phyloP scores from a whole-genome alignment of 2,113 vertebrate genomes.

The Phylloscopus trochilus region DNA sequence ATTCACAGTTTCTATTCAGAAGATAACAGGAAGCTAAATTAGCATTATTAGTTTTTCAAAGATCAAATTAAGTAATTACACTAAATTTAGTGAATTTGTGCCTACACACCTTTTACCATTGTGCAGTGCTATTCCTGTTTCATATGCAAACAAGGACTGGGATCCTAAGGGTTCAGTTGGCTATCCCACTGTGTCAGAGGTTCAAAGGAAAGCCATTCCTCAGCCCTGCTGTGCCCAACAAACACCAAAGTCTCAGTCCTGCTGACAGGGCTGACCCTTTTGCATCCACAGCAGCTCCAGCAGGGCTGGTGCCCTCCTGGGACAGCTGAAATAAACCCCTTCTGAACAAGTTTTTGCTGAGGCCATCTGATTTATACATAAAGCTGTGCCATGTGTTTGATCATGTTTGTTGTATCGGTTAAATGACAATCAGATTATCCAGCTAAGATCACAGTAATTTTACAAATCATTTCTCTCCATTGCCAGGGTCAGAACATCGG shows the following conservation, averaged over 20 bases:
- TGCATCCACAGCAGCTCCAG: fast-evolving
- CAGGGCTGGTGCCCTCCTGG: neutral
- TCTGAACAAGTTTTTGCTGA: neutral
- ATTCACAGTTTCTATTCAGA: slow-evolving; percentile 7
- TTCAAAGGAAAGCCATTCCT: neutral
- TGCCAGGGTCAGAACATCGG: neutral
- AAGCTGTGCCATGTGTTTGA: neutral
- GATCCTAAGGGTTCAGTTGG: neutral
- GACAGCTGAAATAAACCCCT: neutral
- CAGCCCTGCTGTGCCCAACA: neutral
- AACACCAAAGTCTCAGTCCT: neutral
- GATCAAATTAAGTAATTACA: slow-evolving; percentile 15
- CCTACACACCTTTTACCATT: neutral
- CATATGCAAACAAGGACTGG: neutral
- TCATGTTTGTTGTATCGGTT: neutral
- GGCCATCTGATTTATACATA: neutral
- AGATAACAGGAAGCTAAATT: slow-evolving; percentile 8
- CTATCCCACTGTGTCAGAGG: neutral
- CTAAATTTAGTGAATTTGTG: neutral
- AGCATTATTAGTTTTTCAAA: neutral
- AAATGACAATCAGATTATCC: neutral
- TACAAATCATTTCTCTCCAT: neutral
- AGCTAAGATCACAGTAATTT: neutral
- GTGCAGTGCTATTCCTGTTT: neutral
- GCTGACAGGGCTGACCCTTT: neutral